Conservation (phyloP, 1,140 invertebrate genomes). For the Brachionus koreanus region DNA sequence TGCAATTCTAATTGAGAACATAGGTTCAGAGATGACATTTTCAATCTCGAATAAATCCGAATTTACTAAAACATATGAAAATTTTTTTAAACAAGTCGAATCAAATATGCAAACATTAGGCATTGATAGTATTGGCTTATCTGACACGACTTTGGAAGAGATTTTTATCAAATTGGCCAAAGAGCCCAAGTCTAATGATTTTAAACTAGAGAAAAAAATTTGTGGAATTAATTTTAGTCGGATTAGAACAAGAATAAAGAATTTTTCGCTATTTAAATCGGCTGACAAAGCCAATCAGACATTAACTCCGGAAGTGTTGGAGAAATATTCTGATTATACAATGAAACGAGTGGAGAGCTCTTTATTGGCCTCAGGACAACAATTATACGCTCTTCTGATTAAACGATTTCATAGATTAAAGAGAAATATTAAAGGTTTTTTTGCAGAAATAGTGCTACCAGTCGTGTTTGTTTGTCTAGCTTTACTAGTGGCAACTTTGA, state of each 20-base stretch:
- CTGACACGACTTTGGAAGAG: slow-evolving; percentile 56
- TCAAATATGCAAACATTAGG: slow-evolving; percentile 46
- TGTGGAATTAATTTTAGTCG: background rate
- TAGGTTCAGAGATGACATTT: slow-evolving; percentile 58
- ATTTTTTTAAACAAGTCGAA: slow-evolving; percentile 46
- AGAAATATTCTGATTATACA: slow-evolving; percentile 16
- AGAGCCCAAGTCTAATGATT: slow-evolving; percentile 4
- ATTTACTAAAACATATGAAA: slow-evolving; percentile 43
- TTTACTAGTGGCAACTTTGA: slow-evolving; percentile 57
- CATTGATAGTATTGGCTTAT: slow-evolving; percentile 52
- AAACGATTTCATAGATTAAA: slow-evolving; percentile 62
- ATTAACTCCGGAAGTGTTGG: background rate
- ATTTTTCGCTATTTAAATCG: background rate
- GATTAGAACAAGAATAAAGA: background rate
- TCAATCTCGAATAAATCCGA: slow-evolving; percentile 54
- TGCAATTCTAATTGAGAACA: slow-evolving; percentile 48
- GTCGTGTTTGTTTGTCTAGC: slow-evolving; percentile 61
- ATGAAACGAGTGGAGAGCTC: background rate
- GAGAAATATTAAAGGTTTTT: slow-evolving; percentile 62
- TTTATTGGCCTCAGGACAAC: slow-evolving; percentile 48
- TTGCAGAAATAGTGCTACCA: slow-evolving; percentile 64
- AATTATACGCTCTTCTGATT: slow-evolving; percentile 60
- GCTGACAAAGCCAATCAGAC: background rate
- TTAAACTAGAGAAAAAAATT: background rate
- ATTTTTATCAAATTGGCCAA: slow-evolving; percentile 62